Conservation (phyloP, 2,888 invertebrate species). For the Stenchaetothrips biformis region DNA sequence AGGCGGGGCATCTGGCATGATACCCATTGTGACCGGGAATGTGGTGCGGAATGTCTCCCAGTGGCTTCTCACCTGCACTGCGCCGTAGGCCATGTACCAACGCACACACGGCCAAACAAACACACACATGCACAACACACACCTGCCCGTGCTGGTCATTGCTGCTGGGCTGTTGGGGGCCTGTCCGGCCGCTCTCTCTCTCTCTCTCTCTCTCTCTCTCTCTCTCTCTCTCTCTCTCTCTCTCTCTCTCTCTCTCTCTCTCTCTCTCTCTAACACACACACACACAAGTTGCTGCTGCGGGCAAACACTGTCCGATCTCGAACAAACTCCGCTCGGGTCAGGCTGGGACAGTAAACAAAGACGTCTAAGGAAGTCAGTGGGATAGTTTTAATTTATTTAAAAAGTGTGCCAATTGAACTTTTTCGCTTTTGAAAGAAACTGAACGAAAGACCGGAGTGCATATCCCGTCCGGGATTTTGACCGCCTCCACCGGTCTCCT, state of each 20-base stretch:
- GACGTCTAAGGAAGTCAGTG: too few relatives aligned
- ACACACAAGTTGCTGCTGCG: neutral
- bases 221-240: slow-evolving; percentile 18
- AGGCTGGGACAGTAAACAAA: too few relatives aligned
- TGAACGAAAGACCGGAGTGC: too few relatives aligned
- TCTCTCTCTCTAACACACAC: neutral
- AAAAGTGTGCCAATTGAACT: too few relatives aligned
- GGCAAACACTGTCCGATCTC: neutral
- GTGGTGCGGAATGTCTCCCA: neutral
- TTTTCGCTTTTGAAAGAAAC: too few relatives aligned
- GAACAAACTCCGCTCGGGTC: neutral
- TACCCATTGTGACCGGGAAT: neutral
- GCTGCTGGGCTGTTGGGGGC: neutral
- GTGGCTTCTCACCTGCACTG: neutral
- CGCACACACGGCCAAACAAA: too few relatives aligned
- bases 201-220: neutral
- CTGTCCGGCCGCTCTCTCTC: slow-evolving; percentile 4
- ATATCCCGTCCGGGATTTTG: too few relatives aligned
- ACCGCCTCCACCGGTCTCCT: too few relatives aligned
- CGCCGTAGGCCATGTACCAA: neutral
- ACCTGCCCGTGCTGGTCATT: too few relatives aligned
- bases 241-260: slow-evolving; percentile 6
- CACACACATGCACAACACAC: too few relatives aligned
- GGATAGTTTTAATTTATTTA: too few relatives aligned
- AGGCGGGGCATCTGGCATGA: neutral